A percentile compares a stretch with the other conserved stretches of the same genome.
Conservation (phyloP, 2,113 vertebrate species). For the Platichthys stellatus region DNA sequence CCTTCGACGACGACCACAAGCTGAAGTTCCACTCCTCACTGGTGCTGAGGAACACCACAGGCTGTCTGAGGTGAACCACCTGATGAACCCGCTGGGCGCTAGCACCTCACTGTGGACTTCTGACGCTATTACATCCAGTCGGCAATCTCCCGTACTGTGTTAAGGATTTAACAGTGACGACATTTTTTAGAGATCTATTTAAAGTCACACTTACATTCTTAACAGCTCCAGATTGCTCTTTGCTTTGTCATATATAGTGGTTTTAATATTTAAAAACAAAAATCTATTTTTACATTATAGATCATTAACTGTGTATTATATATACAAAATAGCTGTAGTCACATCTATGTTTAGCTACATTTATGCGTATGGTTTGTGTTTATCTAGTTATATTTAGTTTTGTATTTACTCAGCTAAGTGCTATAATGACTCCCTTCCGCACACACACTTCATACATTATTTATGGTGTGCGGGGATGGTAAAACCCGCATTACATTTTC, state of each 20-base stretch:
- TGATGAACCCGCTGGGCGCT: conserved; percentile 43
- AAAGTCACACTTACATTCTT: neutral
- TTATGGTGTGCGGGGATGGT: conserved; percentile 40
- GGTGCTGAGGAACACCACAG: conserved; percentile 94
- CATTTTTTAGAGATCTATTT: neutral
- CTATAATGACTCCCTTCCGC: conserved; percentile 51
- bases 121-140: conserved; percentile 23
- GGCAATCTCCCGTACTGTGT: neutral
- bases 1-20: conserved; percentile 96
- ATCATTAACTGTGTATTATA: neutral
- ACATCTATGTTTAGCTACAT: neutral
- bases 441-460: conserved; percentile 57
- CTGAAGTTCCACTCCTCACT: conserved; percentile 97
- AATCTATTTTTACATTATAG: neutral
- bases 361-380: neutral
- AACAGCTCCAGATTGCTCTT: neutral
- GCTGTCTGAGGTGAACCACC: conserved; percentile 91
- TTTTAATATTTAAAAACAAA: neutral
- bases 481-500: conserved; percentile 42
- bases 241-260: neutral
- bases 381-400: neutral
- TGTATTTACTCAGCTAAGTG: conserved; percentile 53
- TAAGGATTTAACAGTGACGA: neutral
- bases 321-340: neutral
- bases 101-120: conserved; percentile 66